Evolutionary conservation across 1,140 invertebrate species (phyloP).

Genomic region (Drosophila albomicans): DNA sequence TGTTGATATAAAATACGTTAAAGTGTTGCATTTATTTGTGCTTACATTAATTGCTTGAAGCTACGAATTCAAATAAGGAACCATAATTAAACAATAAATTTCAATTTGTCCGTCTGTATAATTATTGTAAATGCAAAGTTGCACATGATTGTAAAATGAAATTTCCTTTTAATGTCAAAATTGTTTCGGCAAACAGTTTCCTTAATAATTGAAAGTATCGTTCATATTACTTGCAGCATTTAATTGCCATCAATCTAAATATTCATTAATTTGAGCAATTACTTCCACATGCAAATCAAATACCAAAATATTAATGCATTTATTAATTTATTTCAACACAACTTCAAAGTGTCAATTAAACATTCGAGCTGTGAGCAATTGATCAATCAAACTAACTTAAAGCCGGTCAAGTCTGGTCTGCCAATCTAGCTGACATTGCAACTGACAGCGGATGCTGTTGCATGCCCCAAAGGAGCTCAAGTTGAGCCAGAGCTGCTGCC

Average conservation of each 20-base stretch:
- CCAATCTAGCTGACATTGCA: conserved; percentile 21
- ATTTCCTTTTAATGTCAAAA: too few relatives aligned
- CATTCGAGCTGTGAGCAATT: background rate
- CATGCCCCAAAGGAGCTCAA: conserved; percentile 8
- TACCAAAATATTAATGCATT: background rate
- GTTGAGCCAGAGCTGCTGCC: background rate
- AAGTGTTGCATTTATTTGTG: background rate
- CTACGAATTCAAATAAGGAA: too few relatives aligned
- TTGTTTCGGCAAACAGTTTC: too few relatives aligned
- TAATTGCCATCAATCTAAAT: background rate
- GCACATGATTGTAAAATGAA: too few relatives aligned
- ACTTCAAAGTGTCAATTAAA: conserved; percentile 44
- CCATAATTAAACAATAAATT: background rate
- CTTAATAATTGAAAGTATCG: too few relatives aligned
- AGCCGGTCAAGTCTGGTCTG: background rate
- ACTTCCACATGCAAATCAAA: background rate
- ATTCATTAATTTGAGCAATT: background rate
- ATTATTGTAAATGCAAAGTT: too few relatives aligned
- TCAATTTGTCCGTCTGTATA: background rate
- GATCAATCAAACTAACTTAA: conserved; percentile 13
- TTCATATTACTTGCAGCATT: background rate
- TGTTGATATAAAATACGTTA: background rate
- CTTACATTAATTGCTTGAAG: too few relatives aligned
- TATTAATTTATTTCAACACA: background rate
- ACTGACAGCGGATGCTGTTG: conserved; percentile 16